Percentiles rank a stretch among this genome's conserved stretches.
Conservation (phyloP, 2,888 invertebrate species). For the Achlya flavicornis region DNA sequence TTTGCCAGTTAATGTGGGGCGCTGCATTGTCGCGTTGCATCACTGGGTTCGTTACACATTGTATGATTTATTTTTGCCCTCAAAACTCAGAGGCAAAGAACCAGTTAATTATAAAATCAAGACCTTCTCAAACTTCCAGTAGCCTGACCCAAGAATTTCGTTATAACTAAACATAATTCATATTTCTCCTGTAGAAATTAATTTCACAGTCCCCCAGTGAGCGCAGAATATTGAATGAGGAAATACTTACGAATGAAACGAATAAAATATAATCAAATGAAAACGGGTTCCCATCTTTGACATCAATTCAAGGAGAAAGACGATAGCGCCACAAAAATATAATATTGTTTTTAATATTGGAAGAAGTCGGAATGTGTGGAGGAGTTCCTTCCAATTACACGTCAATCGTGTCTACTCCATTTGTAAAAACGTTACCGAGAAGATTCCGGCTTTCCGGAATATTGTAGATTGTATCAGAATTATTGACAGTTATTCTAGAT, state of each 20-base stretch:
- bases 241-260: slow-evolving; percentile 17
- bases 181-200: slow-evolving; percentile 29
- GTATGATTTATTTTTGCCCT: too few species aligned
- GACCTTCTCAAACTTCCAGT: background rate
- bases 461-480: background rate
- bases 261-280: slow-evolving; percentile 27
- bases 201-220: slow-evolving; percentile 21
- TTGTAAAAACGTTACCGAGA: background rate
- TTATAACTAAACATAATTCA: slow-evolving; percentile 13
- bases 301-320: slow-evolving; percentile 17
- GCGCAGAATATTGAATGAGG: slow-evolving; percentile 27
- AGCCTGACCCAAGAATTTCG: background rate
- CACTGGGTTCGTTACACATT: too few species aligned
- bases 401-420: background rate
- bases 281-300: slow-evolving; percentile 21
- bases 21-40: too few species aligned
- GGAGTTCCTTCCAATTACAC: background rate
- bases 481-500: background rate
- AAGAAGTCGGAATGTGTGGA: background rate
- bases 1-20: too few species aligned
- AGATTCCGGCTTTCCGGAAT: background rate
- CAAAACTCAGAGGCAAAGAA: too few species aligned
- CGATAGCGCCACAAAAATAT: slow-evolving; percentile 1
- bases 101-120: background rate
- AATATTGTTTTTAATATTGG: slow-evolving; percentile 4